A percentile compares a stretch with the other conserved stretches of the same genome.
Evolutionary conservation across 2,113 vertebrate genomes (phyloP).

Genomic region (Erythrolamprus reginae): DNA sequence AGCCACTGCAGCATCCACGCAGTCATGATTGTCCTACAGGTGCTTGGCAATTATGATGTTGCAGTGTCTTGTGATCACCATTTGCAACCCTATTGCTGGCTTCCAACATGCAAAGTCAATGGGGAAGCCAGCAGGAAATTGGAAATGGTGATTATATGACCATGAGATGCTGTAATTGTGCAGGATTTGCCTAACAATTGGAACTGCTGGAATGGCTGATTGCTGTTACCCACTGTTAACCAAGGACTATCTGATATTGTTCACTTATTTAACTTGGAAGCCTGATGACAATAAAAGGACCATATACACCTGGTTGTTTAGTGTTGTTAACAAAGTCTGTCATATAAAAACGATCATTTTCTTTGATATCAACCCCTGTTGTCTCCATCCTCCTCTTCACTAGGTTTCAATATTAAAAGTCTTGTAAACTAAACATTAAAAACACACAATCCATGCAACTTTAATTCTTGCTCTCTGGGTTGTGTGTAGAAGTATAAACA

Average conservation of each 20-base stretch:
- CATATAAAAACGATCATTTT: background rate
- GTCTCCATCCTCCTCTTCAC: background rate
- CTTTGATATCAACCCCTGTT: fast-evolving
- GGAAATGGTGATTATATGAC: background rate
- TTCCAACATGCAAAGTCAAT: background rate
- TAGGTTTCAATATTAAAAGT: background rate
- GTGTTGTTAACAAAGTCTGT: background rate
- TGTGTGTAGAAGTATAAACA: background rate
- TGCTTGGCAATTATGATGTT: background rate
- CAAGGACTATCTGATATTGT: background rate
- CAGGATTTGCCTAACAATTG: background rate
- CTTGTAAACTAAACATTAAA: background rate
- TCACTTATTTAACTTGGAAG: background rate
- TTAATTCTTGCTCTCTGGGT: background rate
- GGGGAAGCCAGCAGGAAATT: background rate
- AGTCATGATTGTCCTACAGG: background rate
- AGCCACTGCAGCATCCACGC: background rate
- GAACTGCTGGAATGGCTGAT: background rate
- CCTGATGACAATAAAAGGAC: background rate
- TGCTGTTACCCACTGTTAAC: background rate
- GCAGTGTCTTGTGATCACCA: background rate
- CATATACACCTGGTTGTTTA: background rate
- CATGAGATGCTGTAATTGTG: background rate
- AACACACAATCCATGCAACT: background rate
- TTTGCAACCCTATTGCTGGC: background rate